Base-by-base conservation (phyloP, 2,888 invertebrate genomes). In the Atethmia centrago region DNA sequence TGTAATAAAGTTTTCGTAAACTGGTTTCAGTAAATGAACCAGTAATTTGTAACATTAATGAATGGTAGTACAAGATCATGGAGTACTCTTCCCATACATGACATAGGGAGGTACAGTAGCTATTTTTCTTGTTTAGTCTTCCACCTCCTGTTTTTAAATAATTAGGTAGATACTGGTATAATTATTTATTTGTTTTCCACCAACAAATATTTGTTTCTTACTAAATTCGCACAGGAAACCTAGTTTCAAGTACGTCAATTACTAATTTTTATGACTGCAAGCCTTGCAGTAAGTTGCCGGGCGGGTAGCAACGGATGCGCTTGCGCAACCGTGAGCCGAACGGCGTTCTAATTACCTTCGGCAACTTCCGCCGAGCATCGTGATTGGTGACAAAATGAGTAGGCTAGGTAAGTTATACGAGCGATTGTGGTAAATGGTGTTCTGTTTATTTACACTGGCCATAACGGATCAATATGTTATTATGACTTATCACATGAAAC, bases 311-410 rank as follows among this genome's bases (percentile, higher is more conserved):
- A 80, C 88, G 90, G 90, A 89, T 87, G 90, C 86, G 82, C 74
- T 89, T 89, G 88, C 88, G 90, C 89, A 90, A 89, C 74, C 74
- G 76, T 71, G 78, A 77, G 76, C 65, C 71, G 77, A 81, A 77
- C 77, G 87, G 84, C 86, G 87, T 80, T 78, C 83, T 84, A 88
- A 88, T 87, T 84, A 82, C 84, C 80, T 80, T 77, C 77, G 79
- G 72, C 71, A 68, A 79, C 80, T 86, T 86, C 87, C 84, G 79
- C 66, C 73, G 80, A 65, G 42, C 19, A 45, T 49, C 55, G 71
- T 64, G 82, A 80, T 80, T 80, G 72, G 87, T 79, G 87, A 83
- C 82, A 82, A 82, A 82, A 77, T 69, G 45, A 72, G 71, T 83
- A 74, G 83, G 72, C 72, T 80, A 77, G 76, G 76, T 76, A 70